Evolutionary conservation across 2,113 vertebrate species (phyloP).

Genomic region (Campylomormyrus tamandua): DNA sequence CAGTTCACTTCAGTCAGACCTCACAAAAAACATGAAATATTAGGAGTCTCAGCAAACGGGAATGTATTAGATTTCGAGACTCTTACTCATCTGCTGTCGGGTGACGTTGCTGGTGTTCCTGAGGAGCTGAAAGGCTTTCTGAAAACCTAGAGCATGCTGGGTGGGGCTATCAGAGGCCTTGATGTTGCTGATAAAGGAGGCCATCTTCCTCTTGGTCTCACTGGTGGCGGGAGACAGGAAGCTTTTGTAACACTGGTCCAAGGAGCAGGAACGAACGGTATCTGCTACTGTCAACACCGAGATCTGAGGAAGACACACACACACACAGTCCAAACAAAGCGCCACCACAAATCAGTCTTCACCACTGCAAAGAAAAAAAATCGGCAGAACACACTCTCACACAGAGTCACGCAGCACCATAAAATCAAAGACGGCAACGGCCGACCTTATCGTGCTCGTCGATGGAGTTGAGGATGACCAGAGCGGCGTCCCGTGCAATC

Average conservation of each 20-base stretch:
- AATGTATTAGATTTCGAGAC: neutral
- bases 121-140: constrained; percentile 91
- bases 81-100: constrained; percentile 76
- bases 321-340: neutral
- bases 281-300: constrained; percentile 86
- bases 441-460: constrained; percentile 95
- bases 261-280: constrained; percentile 78
- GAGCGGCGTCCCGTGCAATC: constrained; percentile 89
- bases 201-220: constrained; percentile 96
- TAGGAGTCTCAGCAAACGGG: neutral
- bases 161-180: constrained; percentile 83
- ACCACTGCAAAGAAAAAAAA: neutral
- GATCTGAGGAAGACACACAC: constrained; percentile 60
- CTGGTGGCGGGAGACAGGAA: constrained; percentile 94
- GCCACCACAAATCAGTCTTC: neutral
- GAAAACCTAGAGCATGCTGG: constrained; percentile 85
- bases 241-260: constrained; percentile 93
- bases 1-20: neutral
- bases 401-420: neutral
- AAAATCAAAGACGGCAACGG: fast-evolving
- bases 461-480: constrained; percentile 87
- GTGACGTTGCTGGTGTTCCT: constrained; percentile 80
- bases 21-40: neutral
- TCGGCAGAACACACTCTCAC: neutral
- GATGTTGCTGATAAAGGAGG: constrained; percentile 79